These are phyloP conservation scores for Jaculus jaculus DNA, from an alignment of 2,113 vertebrate species.

Conservation along the genomic window DNA sequence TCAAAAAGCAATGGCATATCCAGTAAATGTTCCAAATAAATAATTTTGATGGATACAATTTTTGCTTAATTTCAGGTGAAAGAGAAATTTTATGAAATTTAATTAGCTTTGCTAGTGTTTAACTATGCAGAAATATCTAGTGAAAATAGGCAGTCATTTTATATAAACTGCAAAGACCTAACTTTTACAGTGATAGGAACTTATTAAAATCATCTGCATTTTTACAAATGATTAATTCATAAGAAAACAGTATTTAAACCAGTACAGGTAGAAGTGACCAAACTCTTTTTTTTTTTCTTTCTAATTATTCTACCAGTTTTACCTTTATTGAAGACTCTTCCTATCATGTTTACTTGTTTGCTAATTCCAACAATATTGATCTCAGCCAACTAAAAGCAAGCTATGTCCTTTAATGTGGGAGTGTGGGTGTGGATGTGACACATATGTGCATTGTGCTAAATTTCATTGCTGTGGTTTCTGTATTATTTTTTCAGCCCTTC, in stretches of 20 bases:
- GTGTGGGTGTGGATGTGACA: background rate
- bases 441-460: constrained; percentile 39
- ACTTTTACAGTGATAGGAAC: background rate
- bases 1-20: constrained; percentile 79
- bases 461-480: constrained; percentile 60
- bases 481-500: constrained; percentile 68
- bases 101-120: constrained; percentile 63
- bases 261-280: background rate
- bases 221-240: constrained; percentile 20
- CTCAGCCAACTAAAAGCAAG: constrained; percentile 53
- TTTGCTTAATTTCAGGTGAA: constrained; percentile 71
- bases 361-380: constrained; percentile 39
- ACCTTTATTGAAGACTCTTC: background rate
- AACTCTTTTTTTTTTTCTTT: background rate
- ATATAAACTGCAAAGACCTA: constrained; percentile 20
- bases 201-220: constrained; percentile 8
- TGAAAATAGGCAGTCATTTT: constrained; percentile 26
- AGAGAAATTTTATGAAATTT: constrained; percentile 76
- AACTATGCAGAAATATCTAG: constrained; percentile 59
- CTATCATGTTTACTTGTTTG: constrained; percentile 42
- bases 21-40: constrained; percentile 82
- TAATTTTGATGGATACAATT: constrained; percentile 76
- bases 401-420: constrained; percentile 5
- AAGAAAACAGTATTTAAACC: background rate
- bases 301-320: constrained; percentile 7